Base-by-base conservation (phyloP, 2,888 invertebrate genomes). In the Micoletzkya japonica region DNA sequence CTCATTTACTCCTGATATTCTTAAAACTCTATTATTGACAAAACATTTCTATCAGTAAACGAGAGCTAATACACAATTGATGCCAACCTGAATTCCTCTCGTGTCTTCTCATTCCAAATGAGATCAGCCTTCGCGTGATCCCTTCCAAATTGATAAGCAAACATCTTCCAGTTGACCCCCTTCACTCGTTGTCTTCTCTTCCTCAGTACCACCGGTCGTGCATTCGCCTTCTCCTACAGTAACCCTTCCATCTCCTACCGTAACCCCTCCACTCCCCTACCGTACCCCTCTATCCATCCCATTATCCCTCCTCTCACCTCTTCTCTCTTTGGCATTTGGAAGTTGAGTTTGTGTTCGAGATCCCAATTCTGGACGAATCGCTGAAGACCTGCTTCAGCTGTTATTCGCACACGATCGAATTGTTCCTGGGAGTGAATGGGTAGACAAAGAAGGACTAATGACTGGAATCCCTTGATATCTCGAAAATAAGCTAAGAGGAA, bases 31-130 rank as follows among this genome's bases (percentile, higher is more conserved):
- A n/a, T n/a, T n/a, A n/a, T 30, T 49, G n/a, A 10, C 37, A 58
- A 6, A 58, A 7, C n/a, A 34, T 24, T 26, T 36, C 58, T 57
- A 20, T 57, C 4, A 14, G 24, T n/a, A 49, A 49, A 49, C 24
- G 49, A 4, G n/a, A 6, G 20, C 26, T 32, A 57, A 98, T 88
- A 1, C 93, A 24, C 34, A 10, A 2, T 44, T 30, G n/a, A 0
- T 34, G 4, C 92, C 85, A 92, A 92, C 75, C 94, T 90, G 68
- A 98, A 88, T 86, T 98, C 97, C 87, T 96, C 96, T 63, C 97
- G 90, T 0, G 97, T 98, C 92, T 93, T 81, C 85, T 95, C 95
- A 87, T 98, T 99, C 98, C 98, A 99, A 84, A 98, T 95, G 52
- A 99, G 89, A 88, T 97, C 95, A 0, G 97, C 94, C 86, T 94